These are phyloP conservation scores for Menura novaehollandiae DNA, from an alignment of 2,113 vertebrate genomes.

Conservation along the genomic window DNA sequence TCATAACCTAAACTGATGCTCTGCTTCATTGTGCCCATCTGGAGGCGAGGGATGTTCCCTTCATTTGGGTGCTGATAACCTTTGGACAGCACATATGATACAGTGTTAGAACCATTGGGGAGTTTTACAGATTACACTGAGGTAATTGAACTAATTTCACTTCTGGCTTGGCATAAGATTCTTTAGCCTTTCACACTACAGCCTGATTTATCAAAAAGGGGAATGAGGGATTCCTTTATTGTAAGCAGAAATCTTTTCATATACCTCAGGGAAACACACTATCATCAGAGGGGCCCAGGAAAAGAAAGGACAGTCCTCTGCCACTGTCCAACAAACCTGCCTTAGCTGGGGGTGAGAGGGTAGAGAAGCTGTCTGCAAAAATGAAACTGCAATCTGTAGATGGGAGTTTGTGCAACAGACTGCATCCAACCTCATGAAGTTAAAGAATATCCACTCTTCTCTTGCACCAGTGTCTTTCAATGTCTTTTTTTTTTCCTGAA, in stretches of 20 bases:
- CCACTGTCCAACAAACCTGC: not conserved
- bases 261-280: not conserved
- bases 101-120: accelerated
- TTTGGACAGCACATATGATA: not conserved
- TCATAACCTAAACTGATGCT: not conserved
- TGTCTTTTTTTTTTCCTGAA: not conserved
- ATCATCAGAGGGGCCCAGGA: not conserved
- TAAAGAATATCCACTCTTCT: not conserved
- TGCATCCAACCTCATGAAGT: not conserved
- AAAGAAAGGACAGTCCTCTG: not conserved
- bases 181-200: not conserved
- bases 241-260: not conserved
- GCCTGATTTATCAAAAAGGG: not conserved
- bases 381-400: not conserved
- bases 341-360: not conserved
- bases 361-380: not conserved
- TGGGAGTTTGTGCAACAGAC: not conserved
- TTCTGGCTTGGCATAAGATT: not conserved
- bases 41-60: not conserved
- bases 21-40: not conserved
- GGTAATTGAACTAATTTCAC: not conserved
- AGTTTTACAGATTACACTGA: not conserved
- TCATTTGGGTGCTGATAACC: not conserved
- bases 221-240: not conserved
- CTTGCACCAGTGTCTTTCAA: not conserved